A percentile compares a stretch with the other conserved stretches of the same genome.
These are phyloP conservation scores for Andrena camellia DNA, from an alignment of 2,888 invertebrate species.

Conservation along the genomic window DNA sequence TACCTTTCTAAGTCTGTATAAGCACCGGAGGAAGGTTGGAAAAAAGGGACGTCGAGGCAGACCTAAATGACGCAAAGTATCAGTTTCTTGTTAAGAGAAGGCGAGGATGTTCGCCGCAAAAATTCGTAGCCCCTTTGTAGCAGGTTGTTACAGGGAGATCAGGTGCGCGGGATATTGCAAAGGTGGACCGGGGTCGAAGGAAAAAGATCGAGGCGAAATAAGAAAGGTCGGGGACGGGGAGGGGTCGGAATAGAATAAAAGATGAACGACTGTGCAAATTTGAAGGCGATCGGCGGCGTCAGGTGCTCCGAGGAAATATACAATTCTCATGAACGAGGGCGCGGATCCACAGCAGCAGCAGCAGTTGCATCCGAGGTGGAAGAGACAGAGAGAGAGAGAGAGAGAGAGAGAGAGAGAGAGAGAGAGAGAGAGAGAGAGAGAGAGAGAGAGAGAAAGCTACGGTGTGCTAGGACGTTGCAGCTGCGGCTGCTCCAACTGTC, in stretches of 20 bases:
- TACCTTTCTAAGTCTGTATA: too few relatives aligned
- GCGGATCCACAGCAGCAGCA: conserved; percentile 36
- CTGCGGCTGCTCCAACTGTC: conserved; percentile 67
- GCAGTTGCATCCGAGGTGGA: conserved; percentile 46
- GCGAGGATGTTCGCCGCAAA: background rate
- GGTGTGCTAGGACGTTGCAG: conserved; percentile 55
- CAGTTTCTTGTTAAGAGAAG: conserved; percentile 14
- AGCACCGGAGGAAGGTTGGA: too few relatives aligned
- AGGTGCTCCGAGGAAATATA: conserved; percentile 53
- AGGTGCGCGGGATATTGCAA: conserved; percentile 19
- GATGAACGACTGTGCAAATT: conserved; percentile 59
- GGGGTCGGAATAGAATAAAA: conserved; percentile 33
- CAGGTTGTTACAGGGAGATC: background rate
- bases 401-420: conserved; percentile 30
- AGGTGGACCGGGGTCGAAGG: background rate
- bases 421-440: conserved; percentile 34
- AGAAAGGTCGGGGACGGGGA: conserved; percentile 1
- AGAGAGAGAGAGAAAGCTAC: conserved; percentile 37
- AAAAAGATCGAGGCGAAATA: conserved; percentile 32
- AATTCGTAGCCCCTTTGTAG: background rate
- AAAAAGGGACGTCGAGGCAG: too few relatives aligned
- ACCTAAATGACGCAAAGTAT: too few relatives aligned
- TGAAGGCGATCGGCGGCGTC: conserved; percentile 65
- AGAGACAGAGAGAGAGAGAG: conserved; percentile 38
- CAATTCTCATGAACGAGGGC: conserved; percentile 56